A percentile compares a stretch with the other conserved stretches of the same genome.
phyloP scores from a whole-genome alignment of 1,140 invertebrate species.

The Drosophila pachea region DNA sequence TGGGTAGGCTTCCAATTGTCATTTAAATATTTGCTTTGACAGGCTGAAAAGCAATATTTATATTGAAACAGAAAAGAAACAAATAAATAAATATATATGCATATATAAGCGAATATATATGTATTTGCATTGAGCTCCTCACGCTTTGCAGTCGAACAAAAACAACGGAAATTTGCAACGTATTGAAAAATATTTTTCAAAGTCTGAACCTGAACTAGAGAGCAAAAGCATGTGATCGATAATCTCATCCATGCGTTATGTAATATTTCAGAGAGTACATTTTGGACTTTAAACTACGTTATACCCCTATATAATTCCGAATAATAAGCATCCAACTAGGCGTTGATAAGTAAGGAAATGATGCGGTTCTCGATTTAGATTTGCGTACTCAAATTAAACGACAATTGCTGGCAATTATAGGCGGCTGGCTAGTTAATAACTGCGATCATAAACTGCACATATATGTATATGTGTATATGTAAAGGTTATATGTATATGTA shows the following conservation, averaged over 20 bases:
- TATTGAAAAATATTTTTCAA: constrained; percentile 10
- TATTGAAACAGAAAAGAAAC: constrained; percentile 21
- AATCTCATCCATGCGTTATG: not conserved
- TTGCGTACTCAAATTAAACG: not conserved
- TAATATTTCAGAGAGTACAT: not conserved
- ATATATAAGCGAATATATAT: too few species aligned
- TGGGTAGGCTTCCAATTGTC: constrained; percentile 16
- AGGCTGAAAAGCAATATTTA: constrained; percentile 24
- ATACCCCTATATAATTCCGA: not conserved
- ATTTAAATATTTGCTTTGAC: constrained; percentile 29
- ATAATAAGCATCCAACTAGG: not conserved
- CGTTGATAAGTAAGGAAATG: too few species aligned
- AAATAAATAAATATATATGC: constrained; percentile 34
- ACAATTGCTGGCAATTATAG: constrained; percentile 26
- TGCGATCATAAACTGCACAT: constrained; percentile 16
- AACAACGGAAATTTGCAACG: not conserved
- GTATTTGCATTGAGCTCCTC: too few species aligned
- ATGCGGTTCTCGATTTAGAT: not conserved
- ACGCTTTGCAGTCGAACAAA: too few species aligned
- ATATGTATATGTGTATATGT: not conserved
- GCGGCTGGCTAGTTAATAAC: constrained; percentile 17
- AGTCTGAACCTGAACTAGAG: not conserved
- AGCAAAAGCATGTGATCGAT: not conserved
- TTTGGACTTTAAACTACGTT: not conserved
- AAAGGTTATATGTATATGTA: not conserved